Conservation (phyloP, 2,797 vertebrate species). For the Sebastiscus tertius region DNA sequence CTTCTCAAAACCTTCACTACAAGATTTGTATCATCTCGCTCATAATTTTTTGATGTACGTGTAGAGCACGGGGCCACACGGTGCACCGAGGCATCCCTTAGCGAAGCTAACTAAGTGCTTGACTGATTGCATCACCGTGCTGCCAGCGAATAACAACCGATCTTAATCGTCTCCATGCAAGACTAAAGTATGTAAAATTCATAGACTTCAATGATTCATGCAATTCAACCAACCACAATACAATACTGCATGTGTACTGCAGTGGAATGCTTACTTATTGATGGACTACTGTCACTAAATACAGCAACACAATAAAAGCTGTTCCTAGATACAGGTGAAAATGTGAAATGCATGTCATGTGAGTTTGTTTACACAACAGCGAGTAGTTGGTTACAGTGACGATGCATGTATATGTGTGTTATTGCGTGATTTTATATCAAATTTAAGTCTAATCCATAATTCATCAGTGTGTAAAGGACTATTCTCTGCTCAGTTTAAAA, state of each 20-base stretch:
- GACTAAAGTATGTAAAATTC: constrained; percentile 52
- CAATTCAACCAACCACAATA: background rate
- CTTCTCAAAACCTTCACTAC: constrained; percentile 39
- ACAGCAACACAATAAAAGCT: background rate
- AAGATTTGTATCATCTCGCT: constrained; percentile 39
- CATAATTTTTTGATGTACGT: constrained; percentile 54
- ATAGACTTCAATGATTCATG: constrained; percentile 53
- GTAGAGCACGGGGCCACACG: constrained; percentile 30
- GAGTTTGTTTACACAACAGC: constrained; percentile 23
- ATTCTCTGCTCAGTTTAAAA: constrained; percentile 59
- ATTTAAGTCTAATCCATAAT: constrained; percentile 73
- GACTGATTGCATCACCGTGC: constrained; percentile 36
- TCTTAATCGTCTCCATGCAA: constrained; percentile 34
- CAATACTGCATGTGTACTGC: background rate
- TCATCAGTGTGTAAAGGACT: constrained; percentile 71
- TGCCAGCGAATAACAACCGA: constrained; percentile 22
- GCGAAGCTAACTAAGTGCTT: constrained; percentile 53
- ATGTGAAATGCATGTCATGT: background rate
- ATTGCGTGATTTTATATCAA: constrained; percentile 53
- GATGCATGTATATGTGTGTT: constrained; percentile 36
- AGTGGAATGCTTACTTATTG: constrained; percentile 26
- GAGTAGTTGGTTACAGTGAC: background rate
- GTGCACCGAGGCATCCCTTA: constrained; percentile 30
- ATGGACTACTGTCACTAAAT: constrained; percentile 6
- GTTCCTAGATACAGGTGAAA: background rate